Conservation (phyloP, 1,140 invertebrate species). For the Drosophila takahashii region DNA sequence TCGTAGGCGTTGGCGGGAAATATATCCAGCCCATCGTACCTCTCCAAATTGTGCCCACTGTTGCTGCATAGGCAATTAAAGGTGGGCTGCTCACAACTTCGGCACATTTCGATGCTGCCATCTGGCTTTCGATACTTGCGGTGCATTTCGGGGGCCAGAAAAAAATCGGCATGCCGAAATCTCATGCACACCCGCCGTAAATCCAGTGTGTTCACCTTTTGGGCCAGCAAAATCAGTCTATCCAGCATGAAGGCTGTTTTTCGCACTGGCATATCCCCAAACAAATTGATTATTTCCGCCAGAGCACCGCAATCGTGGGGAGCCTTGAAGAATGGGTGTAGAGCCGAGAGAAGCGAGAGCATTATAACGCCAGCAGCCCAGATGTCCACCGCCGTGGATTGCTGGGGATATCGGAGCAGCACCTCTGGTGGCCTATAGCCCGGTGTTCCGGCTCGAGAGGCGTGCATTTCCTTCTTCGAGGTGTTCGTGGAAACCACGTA, state of each 20-base stretch:
- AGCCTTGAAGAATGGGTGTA: constrained; percentile 94
- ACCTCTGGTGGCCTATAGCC: constrained; percentile 95
- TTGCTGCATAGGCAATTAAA: constrained; percentile 77
- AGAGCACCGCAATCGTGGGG: constrained; percentile 92
- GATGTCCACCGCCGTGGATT: constrained; percentile 93
- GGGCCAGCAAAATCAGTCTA: constrained; percentile 86
- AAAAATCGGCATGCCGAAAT: constrained; percentile 75
- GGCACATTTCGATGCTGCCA: constrained; percentile 70
- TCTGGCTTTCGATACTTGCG: constrained; percentile 61
- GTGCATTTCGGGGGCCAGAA: constrained; percentile 56
- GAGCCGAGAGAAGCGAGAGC: constrained; percentile 90
- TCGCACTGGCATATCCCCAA: constrained; percentile 90
- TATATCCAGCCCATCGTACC: constrained; percentile 63
- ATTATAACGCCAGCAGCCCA: constrained; percentile 96
- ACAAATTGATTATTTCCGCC: constrained; percentile 92
- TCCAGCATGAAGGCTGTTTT: constrained; percentile 89
- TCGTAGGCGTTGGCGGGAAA: constrained; percentile 92
- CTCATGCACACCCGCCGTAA: constrained; percentile 85
- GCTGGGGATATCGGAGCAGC: constrained; percentile 90
- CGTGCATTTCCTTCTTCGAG: constrained; percentile 86
- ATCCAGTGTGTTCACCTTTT: constrained; percentile 85
- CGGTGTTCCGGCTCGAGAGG: constrained; percentile 94
- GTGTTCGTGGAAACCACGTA: constrained; percentile 61
- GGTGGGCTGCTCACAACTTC: constrained; percentile 71
- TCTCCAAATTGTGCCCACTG: constrained; percentile 52